Evolutionary conservation across 2,888 invertebrate genomes (phyloP), one percentile per base, ranked within the genome.

Genomic region (Archips xylosteana): DNA sequence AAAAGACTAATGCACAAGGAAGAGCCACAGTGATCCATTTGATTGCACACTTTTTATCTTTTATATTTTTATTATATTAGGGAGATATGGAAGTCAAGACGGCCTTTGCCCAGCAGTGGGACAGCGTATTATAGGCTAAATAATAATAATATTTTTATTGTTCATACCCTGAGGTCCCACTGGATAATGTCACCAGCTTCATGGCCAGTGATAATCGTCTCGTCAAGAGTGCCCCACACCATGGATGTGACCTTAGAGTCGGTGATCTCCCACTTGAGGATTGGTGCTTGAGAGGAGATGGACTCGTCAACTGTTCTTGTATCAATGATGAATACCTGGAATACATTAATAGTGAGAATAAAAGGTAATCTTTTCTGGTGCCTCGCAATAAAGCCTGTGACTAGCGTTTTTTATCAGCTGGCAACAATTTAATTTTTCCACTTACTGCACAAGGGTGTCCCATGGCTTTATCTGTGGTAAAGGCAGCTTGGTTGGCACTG

Each of bases 151-250:
- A 6, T 39, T 5, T 4, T n/a, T 51, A 3, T 23, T 9, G 13
- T 66, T 79, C 92, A 85, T 90, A 97, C 97, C 88, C 97, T 96
- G 47, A 99, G 95, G 89, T 99, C 99, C 98, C 98, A 99, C 83
- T 98, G 97, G 70, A 96, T 96, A 71, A 99, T 95, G 84, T 97
- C 97, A 62, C 99, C 99, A 89, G 98, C 97, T 89, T 99, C 99
- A 87, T 99, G 99, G 0, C 99, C 99, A 61, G 98, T 98, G 73
- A 99, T 96, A 70, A 99, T 96, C 10, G 96, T 97, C 85, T 99
- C 98, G 88, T 99, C 99, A 51, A 99, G 94, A 66, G 97, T 96
- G 36, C 99, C 99, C 99, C 99, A 99, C 36, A 99, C 92, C 92
- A 99, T 96, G 0, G 99, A 97, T 1, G 99, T 98, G 13, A 99